Percentiles rank a stretch among this genome's conserved stretches.
Evolutionary conservation across 1,140 invertebrate genomes (phyloP).

Genomic region (Drosophila kikkawai): DNA sequence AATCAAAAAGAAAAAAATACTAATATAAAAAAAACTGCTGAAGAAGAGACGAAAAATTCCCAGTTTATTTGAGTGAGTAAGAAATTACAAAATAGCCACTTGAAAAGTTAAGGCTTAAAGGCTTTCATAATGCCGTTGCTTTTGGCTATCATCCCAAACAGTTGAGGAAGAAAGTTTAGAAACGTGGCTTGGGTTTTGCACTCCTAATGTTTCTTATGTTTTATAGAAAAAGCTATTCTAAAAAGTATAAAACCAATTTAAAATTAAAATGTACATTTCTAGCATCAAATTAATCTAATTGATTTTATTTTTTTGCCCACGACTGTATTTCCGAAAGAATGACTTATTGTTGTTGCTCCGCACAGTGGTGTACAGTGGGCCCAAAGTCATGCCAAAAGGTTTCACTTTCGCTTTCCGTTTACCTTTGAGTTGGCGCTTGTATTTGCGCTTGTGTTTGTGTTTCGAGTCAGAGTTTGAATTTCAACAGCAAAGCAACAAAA

Average conservation of each 20-base stretch:
- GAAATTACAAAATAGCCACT: constrained; percentile 69
- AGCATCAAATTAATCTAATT: neutral
- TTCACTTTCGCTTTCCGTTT: constrained; percentile 81
- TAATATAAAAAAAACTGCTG: constrained; percentile 39
- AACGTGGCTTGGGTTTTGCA: neutral
- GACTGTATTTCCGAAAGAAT: constrained; percentile 44
- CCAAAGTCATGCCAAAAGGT: constrained; percentile 76
- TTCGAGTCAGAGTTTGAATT: constrained; percentile 58
- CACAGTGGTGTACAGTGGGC: constrained; percentile 58
- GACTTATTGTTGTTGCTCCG: constrained; percentile 40
- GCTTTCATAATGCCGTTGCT: constrained; percentile 52
- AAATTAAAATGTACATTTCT: neutral
- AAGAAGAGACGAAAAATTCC: constrained; percentile 51
- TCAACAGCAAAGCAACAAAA: constrained; percentile 54
- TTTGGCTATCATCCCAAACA: constrained; percentile 26
- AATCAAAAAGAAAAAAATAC: constrained; percentile 19
- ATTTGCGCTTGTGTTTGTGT: constrained; percentile 5
- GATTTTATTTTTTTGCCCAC: neutral
- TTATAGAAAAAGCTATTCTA: no score
- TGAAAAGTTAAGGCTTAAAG: constrained; percentile 52
- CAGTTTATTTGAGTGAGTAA: constrained; percentile 66
- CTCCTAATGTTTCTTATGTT: no score
- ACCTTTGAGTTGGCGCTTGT: constrained; percentile 7
- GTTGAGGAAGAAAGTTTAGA: neutral
- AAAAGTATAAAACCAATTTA: neutral